phyloP scores from a whole-genome alignment of 2,888 invertebrate species.

The Eugnorisma glareosa region DNA sequence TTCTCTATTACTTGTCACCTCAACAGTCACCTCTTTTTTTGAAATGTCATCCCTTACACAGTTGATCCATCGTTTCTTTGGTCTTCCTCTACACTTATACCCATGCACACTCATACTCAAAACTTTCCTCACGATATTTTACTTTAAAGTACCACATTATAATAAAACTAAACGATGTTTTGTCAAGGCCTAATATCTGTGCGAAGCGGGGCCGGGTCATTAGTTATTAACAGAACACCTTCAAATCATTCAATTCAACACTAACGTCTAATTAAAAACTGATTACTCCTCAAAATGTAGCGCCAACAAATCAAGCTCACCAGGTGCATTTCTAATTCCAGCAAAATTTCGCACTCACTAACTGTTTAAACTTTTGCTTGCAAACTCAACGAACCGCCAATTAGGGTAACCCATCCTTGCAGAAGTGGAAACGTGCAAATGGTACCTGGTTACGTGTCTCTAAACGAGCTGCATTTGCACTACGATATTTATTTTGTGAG shows the following conservation, averaged over 20 bases:
- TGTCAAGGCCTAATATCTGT: too few species aligned
- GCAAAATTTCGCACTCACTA: conserved; percentile 12
- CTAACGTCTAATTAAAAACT: neutral
- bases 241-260: neutral
- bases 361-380: conserved; percentile 36
- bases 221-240: too few species aligned
- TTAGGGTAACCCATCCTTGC: conserved; percentile 29
- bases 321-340: conserved; percentile 12
- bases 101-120: too few species aligned
- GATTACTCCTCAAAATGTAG: neutral
- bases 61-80: too few species aligned
- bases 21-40: too few species aligned
- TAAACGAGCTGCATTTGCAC: conserved; percentile 7
- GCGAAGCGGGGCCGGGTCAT: too few species aligned
- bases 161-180: too few species aligned
- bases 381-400: conserved; percentile 28
- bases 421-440: conserved; percentile 28
- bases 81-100: too few species aligned
- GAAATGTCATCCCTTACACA: too few species aligned
- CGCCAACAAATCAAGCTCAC: neutral
- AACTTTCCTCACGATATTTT: too few species aligned
- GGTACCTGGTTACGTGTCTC: neutral
- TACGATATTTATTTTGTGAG: neutral
- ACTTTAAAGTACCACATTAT: too few species aligned
- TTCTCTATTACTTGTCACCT: too few species aligned